phyloP scores from a whole-genome alignment of 2,888 invertebrate genomes.

The Clostera curtula region DNA sequence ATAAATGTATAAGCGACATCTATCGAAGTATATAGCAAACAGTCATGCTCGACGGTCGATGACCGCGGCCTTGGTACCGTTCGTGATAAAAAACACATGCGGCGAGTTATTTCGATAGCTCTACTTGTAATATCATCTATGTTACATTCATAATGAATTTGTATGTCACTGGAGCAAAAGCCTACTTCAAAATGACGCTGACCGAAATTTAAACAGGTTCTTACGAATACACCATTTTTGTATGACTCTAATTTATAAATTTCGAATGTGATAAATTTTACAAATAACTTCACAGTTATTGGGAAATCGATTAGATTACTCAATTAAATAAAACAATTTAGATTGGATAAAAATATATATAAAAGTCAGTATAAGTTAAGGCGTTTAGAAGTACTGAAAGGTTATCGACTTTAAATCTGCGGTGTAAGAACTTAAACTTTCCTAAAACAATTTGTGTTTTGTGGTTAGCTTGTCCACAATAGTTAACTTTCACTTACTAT shows the following conservation, averaged over 20 bases:
- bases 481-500: constrained; percentile 1
- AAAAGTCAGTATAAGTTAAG: neutral
- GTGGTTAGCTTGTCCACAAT: neutral
- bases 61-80: constrained; percentile 37
- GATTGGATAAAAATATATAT: neutral
- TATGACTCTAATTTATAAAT: neutral
- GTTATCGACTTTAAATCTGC: neutral
- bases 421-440: no score
- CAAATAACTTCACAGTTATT: neutral
- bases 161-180: constrained; percentile 1
- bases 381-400: neutral
- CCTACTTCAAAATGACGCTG: constrained; percentile 8
- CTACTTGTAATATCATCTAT: neutral
- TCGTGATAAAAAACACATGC: constrained; percentile 18
- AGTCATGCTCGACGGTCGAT: constrained; percentile 18
- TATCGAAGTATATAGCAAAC: constrained; percentile 16
- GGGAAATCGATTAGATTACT: neutral
- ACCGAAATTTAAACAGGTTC: constrained; percentile 17
- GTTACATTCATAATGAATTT: constrained; percentile 13
- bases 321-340: neutral
- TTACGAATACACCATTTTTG: constrained; percentile 1
- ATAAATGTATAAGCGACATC: constrained; percentile 28
- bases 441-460: constrained; percentile 8
- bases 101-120: neutral
- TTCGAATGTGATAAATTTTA: neutral